Conservation (phyloP, 1,140 invertebrate species). For the Rhopalosiphum padi region DNA sequence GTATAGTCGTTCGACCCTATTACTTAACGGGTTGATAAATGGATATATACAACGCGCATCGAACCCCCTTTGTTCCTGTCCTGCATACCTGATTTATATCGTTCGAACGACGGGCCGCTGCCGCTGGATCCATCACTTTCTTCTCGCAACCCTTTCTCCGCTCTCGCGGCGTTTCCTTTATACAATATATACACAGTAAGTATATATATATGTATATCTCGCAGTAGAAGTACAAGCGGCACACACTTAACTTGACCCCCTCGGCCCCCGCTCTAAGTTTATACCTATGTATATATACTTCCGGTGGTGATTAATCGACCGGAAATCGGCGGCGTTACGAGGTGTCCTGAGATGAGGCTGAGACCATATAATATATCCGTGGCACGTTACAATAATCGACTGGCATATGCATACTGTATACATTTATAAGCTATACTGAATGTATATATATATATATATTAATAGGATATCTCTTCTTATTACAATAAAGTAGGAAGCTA, state of each 20-base stretch:
- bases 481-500: background rate
- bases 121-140: slow-evolving; percentile 57
- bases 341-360: background rate
- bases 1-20: slow-evolving; percentile 54
- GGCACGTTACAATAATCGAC: background rate
- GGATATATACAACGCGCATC: slow-evolving; percentile 46
- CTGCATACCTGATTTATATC: slow-evolving; percentile 57
- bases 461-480: background rate
- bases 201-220: too few relatives aligned
- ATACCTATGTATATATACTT: background rate
- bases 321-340: slow-evolving; percentile 42
- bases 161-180: background rate
- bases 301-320: slow-evolving; percentile 56
- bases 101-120: slow-evolving; percentile 52
- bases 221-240: background rate
- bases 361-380: background rate
- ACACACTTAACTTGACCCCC: slow-evolving; percentile 55
- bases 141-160: slow-evolving; percentile 50
- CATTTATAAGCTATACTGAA: background rate
- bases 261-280: background rate
- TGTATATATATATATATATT: background rate
- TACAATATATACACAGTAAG: background rate
- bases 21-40: slow-evolving; percentile 58
- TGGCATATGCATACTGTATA: background rate
- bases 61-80: slow-evolving; percentile 56